Conservation (phyloP, 2,888 invertebrate genomes). For the Sarcophaga rosellei region DNA sequence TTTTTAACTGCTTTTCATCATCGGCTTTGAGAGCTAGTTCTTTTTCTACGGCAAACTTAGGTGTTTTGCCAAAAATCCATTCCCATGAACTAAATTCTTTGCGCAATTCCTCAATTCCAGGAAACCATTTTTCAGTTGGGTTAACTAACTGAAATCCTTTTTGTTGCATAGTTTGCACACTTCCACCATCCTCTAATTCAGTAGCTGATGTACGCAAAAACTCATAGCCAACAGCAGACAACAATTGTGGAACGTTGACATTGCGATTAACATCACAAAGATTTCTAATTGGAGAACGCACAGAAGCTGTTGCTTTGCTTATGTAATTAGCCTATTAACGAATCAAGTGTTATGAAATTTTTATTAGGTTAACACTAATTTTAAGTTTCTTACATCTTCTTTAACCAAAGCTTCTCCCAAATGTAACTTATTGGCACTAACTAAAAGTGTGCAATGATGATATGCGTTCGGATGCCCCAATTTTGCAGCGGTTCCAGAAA, state of each 20-base stretch:
- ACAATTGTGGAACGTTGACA: conserved; percentile 87
- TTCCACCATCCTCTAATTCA: conserved; percentile 87
- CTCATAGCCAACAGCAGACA: conserved; percentile 92
- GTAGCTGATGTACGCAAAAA: conserved; percentile 89
- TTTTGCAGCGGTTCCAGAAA: conserved; percentile 98
- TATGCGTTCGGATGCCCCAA: conserved; percentile 94
- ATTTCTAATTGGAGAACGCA: conserved; percentile 91
- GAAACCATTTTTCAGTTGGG: conserved; percentile 94
- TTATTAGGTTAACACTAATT: too few relatives aligned
- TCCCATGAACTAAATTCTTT: conserved; percentile 90
- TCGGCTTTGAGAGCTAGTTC: conserved; percentile 81
- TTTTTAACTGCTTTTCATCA: conserved; percentile 83
- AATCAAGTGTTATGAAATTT: neutral
- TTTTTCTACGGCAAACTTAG: conserved; percentile 87
- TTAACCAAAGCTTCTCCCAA: conserved; percentile 88
- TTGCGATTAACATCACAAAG: conserved; percentile 88
- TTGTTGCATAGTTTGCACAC: conserved; percentile 87
- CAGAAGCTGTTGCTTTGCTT: conserved; percentile 93
- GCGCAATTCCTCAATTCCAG: conserved; percentile 88
- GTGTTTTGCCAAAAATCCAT: conserved; percentile 94
- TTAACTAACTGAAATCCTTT: conserved; percentile 93
- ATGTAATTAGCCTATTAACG: conserved; percentile 87
- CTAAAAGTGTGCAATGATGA: conserved; percentile 97
- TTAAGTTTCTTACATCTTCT: conserved; percentile 85
- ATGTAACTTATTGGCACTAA: conserved; percentile 90